Conservation (phyloP, 2,113 vertebrate genomes). For the Dipodomys merriami region DNA sequence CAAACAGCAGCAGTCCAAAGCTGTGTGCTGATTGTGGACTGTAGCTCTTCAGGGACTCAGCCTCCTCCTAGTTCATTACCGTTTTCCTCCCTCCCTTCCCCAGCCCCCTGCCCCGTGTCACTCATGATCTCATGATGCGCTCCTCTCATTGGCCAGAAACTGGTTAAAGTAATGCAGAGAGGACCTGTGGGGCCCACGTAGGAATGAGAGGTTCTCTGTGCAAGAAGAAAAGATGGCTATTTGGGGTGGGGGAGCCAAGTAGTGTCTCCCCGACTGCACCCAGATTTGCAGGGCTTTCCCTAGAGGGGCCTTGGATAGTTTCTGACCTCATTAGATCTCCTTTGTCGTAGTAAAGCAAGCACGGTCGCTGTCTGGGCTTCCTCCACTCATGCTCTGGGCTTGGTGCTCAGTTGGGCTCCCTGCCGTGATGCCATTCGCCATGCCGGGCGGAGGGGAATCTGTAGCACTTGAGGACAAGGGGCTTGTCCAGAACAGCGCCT, state of each 20-base stretch:
- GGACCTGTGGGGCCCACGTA: neutral
- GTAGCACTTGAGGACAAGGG: neutral
- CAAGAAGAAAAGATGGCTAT: neutral
- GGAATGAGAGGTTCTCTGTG: neutral
- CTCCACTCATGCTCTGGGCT: too few relatives aligned
- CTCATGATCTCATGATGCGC: neutral
- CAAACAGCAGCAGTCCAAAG: neutral
- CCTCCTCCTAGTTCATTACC: neutral
- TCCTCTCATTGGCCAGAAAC: neutral
- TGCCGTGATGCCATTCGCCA: accelerated
- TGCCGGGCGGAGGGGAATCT: neutral
- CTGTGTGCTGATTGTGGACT: neutral
- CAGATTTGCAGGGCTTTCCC: neutral
- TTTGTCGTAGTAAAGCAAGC: neutral
- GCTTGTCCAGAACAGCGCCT: neutral
- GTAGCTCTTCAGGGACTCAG: too few relatives aligned
- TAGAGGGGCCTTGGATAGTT: neutral
- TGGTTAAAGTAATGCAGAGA: neutral
- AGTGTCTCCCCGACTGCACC: neutral
- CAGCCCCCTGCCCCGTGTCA: too few relatives aligned
- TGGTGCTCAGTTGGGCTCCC: too few relatives aligned
- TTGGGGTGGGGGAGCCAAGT: neutral
- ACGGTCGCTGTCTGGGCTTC: neutral
- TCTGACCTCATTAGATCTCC: neutral
- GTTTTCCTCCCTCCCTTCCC: too few relatives aligned